Conservation (phyloP, 2,888 invertebrate genomes). For the Syrista parreyssii region DNA sequence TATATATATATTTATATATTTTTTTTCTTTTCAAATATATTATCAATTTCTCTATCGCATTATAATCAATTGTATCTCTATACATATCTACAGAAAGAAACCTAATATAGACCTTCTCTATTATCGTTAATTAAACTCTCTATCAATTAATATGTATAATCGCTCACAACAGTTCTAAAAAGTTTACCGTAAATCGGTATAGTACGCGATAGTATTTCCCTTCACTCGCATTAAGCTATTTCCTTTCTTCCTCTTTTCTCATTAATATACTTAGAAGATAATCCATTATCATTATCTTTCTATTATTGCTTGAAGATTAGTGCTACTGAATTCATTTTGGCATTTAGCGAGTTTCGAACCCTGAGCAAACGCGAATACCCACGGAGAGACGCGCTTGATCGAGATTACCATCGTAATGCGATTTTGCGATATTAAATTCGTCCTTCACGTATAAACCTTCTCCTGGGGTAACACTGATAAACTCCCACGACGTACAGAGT, state of each 20-base stretch:
- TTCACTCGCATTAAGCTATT: slow-evolving; percentile 36
- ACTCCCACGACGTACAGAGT: background rate
- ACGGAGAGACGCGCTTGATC: slow-evolving; percentile 39
- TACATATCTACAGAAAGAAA: slow-evolving; percentile 64
- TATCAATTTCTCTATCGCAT: slow-evolving; percentile 61
- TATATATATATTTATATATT: slow-evolving; percentile 25
- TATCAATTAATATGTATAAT: slow-evolving; percentile 61
- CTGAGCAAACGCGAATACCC: slow-evolving; percentile 50
- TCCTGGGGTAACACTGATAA: background rate
- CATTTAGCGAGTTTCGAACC: slow-evolving; percentile 58
- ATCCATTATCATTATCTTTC: slow-evolving; percentile 36
- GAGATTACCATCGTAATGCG: slow-evolving; percentile 16
- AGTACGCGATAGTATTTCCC: slow-evolving; percentile 36
- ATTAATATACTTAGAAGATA: slow-evolving; percentile 35
- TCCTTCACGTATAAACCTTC: background rate
- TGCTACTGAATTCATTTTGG: slow-evolving; percentile 61
- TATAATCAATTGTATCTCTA: slow-evolving; percentile 51
- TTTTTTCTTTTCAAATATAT: slow-evolving; percentile 51
- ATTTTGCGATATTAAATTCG: background rate
- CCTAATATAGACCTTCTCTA: slow-evolving; percentile 61
- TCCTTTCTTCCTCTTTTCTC: background rate
- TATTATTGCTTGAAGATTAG: slow-evolving; percentile 63
- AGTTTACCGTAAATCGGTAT: slow-evolving; percentile 35
- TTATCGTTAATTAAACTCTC: slow-evolving; percentile 63
- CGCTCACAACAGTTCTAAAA: slow-evolving; percentile 56